These are phyloP conservation scores for Acanthisitta chloris DNA, from an alignment of 2,113 vertebrate species.

Conservation along the genomic window DNA sequence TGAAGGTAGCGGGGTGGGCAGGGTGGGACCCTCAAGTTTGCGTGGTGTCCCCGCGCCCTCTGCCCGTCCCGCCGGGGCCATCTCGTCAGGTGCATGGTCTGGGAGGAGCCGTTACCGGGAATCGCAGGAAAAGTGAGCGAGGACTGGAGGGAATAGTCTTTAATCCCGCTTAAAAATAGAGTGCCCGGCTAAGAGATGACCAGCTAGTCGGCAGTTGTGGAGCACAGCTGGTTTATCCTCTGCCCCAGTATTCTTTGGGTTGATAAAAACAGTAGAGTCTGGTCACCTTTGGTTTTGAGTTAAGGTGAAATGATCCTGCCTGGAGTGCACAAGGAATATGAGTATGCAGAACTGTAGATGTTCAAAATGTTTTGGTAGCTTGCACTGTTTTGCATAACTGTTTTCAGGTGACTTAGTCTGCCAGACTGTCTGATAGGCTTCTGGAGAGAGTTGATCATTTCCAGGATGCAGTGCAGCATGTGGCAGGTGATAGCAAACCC, in stretches of 20 bases:
- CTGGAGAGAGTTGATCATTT: not conserved
- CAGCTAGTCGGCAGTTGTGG: accelerated
- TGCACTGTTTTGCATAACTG: not conserved
- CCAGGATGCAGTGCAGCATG: not conserved
- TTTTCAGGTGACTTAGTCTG: not conserved
- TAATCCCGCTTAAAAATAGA: not conserved
- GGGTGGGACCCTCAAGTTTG: not conserved
- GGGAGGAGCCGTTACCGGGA: not conserved
- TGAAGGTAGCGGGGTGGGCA: constrained; percentile 85
- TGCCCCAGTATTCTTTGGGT: not conserved
- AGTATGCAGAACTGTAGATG: not conserved
- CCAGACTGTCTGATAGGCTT: not conserved
- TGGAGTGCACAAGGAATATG: not conserved
- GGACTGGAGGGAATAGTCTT: not conserved
- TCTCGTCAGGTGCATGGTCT: not conserved
- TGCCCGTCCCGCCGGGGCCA: not conserved
- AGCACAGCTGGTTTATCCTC: not conserved
- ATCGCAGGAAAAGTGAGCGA: not conserved
- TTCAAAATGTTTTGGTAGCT: not conserved
- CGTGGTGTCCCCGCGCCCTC: not conserved
- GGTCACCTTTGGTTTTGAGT: not conserved
- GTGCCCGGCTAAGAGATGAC: not conserved
- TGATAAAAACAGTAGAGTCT: not conserved
- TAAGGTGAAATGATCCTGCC: not conserved
- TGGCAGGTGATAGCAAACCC: not conserved